A percentile compares a stretch with the other conserved stretches of the same genome.
phyloP scores from a whole-genome alignment of 2,888 invertebrate species.

The Ormyrus nitidulus region DNA sequence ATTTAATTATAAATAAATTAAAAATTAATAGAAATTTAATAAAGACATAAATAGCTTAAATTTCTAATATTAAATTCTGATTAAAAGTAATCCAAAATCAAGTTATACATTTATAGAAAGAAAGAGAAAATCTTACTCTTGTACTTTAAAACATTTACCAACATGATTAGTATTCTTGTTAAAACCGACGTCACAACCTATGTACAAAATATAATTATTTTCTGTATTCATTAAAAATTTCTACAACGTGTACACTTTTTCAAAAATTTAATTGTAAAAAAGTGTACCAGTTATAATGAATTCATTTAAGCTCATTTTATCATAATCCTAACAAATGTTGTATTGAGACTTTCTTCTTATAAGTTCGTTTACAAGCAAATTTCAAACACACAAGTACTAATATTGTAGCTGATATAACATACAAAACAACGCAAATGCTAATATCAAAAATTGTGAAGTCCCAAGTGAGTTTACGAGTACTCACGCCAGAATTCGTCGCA shows the following conservation, averaged over 20 bases:
- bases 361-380: slow-evolving; percentile 83
- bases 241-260: slow-evolving; percentile 15
- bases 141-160: slow-evolving; percentile 20
- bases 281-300: slow-evolving; percentile 10
- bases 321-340: slow-evolving; percentile 79
- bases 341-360: slow-evolving; percentile 85
- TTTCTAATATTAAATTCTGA: not conserved
- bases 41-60: not conserved
- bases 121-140: slow-evolving; percentile 29
- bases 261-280: slow-evolving; percentile 20
- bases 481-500: slow-evolving; percentile 37
- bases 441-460: slow-evolving; percentile 83
- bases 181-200: slow-evolving; percentile 45
- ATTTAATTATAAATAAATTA: not conserved
- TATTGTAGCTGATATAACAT: slow-evolving; percentile 84
- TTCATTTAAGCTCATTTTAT: slow-evolving; percentile 9
- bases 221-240: slow-evolving; percentile 4
- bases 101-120: slow-evolving; percentile 1
- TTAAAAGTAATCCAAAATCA: not conserved
- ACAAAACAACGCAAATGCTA: slow-evolving; percentile 86
- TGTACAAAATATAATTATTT: slow-evolving; percentile 38
- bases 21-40: not conserved
- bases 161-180: not conserved
- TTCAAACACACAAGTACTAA: slow-evolving; percentile 86
- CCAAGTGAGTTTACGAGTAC: slow-evolving; percentile 66